These are phyloP conservation scores for Amphipoea lucens DNA, from an alignment of 2,888 invertebrate genomes.

Conservation along the genomic window DNA sequence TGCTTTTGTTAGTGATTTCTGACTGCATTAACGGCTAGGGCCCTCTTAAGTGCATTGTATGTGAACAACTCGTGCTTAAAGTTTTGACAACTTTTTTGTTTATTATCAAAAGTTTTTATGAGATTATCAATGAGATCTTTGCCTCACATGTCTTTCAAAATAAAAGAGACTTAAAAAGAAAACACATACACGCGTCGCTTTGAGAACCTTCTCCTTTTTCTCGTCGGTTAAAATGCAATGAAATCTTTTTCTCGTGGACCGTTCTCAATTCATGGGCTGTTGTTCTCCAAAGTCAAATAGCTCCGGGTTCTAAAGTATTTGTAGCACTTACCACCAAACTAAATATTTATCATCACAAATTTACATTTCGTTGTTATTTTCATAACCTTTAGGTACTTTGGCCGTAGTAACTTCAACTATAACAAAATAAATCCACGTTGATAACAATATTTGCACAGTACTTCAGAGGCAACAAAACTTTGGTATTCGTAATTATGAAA, in stretches of 20 bases:
- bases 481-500: constrained; percentile 50
- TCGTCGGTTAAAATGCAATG: neutral
- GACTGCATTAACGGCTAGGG: constrained; percentile 40
- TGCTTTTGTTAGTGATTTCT: constrained; percentile 56
- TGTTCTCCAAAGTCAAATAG: constrained; percentile 8
- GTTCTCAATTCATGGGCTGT: neutral
- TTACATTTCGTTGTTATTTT: constrained; percentile 54
- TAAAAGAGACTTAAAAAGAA: neutral
- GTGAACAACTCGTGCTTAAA: constrained; percentile 34
- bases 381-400: constrained; percentile 47
- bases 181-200: neutral
- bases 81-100: constrained; percentile 48
- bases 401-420: constrained; percentile 45
- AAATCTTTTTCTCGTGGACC: neutral
- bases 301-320: constrained; percentile 31
- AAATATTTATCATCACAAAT: constrained; percentile 60
- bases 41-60: constrained; percentile 48
- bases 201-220: neutral
- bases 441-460: constrained; percentile 60
- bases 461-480: constrained; percentile 59
- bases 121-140: constrained; percentile 17
- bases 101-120: constrained; percentile 36
- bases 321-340: constrained; percentile 39
- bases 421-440: constrained; percentile 53
- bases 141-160: neutral